Base-by-base conservation (phyloP, 2,888 invertebrate species). In the Platypus cylindrus region DNA sequence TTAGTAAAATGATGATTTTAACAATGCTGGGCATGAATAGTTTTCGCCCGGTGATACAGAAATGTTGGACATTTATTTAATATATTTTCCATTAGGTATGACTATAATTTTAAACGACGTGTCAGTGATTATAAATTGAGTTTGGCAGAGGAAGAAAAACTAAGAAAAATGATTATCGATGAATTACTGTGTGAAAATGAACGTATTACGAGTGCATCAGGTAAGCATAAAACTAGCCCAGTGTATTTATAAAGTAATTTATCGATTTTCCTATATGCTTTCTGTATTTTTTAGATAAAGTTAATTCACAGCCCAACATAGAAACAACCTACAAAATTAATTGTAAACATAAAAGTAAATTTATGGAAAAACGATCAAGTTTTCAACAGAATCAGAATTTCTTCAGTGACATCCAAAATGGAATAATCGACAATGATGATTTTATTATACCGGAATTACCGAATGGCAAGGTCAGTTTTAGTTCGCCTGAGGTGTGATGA, bases 371-470 rank as follows among this genome's bases (percentile, higher is more conserved):
- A 29, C 38, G 37, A 22, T 30, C 32, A 12, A 41, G 40, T 27
- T 28, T 34, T 14, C 32, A 33, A 7, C 33, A 39, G n/a, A 33
- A 30, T 14, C 27, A 41, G 17, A 37, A 40, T 17, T 36, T 34
- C 13, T 40, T 32, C 15, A 27, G 35, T 2, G 37, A 40, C 7
- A n/a, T n/a, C n/a, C n/a, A n/a, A n/a, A 25, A 28, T n/a, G 16
- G 30, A 13, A 30, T 31, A 20, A 32, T 37, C 8, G 14, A 11
- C 4, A 24, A 41, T 17, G 41, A 44, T 17, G 31, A 41, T 31
- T 83, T 84, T 55, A 65, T 78, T 24, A 82, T 85, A 41, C 85
- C 84, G 0, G 79, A 82, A 58, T 61, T 83, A 45, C 85, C 84
- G 1, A 62, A 60, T 41, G 85, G 84, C n/a, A 62, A 67, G 33